Evolutionary conservation across 2,113 vertebrate species (phyloP), one percentile per base, ranked within the genome.

Genomic region (Cettia cetti): DNA sequence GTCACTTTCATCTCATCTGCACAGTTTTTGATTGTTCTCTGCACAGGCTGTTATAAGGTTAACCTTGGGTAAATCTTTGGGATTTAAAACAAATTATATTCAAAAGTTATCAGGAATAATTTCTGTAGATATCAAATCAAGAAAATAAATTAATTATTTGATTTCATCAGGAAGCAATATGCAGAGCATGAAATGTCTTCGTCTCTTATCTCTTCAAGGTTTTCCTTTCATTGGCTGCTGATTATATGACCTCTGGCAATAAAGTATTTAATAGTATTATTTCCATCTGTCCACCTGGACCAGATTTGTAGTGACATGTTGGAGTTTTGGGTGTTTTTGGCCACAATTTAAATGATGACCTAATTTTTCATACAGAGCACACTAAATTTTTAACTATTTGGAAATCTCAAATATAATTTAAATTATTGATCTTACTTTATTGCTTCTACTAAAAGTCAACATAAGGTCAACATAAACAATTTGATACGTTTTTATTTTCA

Each of bases 251-350:
- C 81, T 84, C 57, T 94, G 91, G 93, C 93, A 94, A 85, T 79
- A 89, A 64, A 84, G n/a, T 64, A 68, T 91, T 86, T 89, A 82
- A 69, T 89, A 84, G n/a, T 65, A 84, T 89, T 92, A 68, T 94
- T 95, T 80, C 94, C 92, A 92, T 96, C 95, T 96, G 94, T 91
- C 49, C 28, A 68, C 47, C 70, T 95, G 94, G 93, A 89, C 85
- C 84, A 85, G 49, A 78, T 93, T 64, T 79, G 28, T 57, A 61
- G 65, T 45, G 91, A 79, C 92, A 92, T 84, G 69, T 78, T 95
- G 94, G 37, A 88, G 40, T 93, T 91, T 68, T 30, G 52, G 2
- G 0, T 0, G 37, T 52, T 86, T 86, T 83, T 95, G 76, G 89
- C 69, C 37, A 72, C 65, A 72, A 9, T 79, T 89, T 89, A 79